phyloP scores from a whole-genome alignment of 2,113 vertebrate genomes.

The Syngnathus typhle region DNA sequence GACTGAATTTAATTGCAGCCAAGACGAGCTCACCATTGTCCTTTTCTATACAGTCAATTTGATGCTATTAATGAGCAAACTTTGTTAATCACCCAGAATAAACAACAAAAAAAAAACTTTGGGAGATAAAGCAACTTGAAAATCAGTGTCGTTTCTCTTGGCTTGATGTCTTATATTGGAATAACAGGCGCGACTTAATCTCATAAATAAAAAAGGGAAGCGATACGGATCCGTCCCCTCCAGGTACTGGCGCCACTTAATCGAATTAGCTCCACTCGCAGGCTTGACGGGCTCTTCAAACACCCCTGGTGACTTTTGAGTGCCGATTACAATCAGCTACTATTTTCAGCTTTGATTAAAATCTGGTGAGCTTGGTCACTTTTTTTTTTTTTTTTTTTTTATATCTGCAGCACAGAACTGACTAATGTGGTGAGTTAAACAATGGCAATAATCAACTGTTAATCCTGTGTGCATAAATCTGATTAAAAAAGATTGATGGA shows the following conservation, averaged over 20 bases:
- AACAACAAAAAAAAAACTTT: conserved; percentile 50
- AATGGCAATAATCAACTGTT: conserved; percentile 55
- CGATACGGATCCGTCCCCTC: conserved; percentile 71
- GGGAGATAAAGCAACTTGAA: conserved; percentile 55
- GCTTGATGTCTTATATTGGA: conserved; percentile 72
- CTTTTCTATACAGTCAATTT: conserved; percentile 8
- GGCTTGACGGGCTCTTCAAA: conserved; percentile 71
- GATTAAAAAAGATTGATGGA: conserved; percentile 48
- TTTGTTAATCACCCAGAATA: conserved; percentile 52
- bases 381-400: conserved; percentile 31
- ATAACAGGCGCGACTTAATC: conserved; percentile 71
- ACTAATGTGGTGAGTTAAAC: conserved; percentile 64
- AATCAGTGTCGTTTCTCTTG: conserved; percentile 64
- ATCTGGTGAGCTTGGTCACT: conserved; percentile 68
- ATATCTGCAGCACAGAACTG: conserved; percentile 43
- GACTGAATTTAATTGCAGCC: no score
- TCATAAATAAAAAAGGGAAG: conserved; percentile 71
- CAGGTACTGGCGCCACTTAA: conserved; percentile 72
- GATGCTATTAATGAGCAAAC: conserved; percentile 33
- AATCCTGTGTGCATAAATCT: conserved; percentile 59
- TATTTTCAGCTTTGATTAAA: conserved; percentile 77
- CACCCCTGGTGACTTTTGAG: conserved; percentile 73
- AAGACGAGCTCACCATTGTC: not conserved
- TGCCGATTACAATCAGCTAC: conserved; percentile 74
- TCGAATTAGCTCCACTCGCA: conserved; percentile 73